A percentile compares a stretch with the other conserved stretches of the same genome.
Conservation (phyloP, 2,888 invertebrate genomes). For the Caenorhabditis zanzibari region DNA sequence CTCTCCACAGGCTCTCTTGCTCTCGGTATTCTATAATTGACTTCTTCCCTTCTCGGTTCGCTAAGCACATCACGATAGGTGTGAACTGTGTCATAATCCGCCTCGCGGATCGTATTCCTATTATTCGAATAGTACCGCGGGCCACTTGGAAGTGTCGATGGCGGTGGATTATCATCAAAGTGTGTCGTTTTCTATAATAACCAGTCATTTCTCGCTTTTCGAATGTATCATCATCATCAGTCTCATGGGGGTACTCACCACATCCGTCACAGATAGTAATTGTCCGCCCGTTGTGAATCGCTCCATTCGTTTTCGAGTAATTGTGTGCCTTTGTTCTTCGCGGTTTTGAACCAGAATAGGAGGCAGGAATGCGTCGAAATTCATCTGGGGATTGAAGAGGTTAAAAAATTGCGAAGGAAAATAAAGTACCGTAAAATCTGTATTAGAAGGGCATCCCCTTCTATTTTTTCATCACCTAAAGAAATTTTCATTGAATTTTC, state of each 20-base stretch:
- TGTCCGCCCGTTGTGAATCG: constrained; percentile 68
- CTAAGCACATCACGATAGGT: constrained; percentile 47
- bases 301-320: constrained; percentile 72
- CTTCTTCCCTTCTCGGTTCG: constrained; percentile 22
- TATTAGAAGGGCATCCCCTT: no score
- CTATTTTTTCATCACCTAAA: no score
- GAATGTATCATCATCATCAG: not conserved
- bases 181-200: constrained; percentile 67
- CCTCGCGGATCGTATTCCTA: constrained; percentile 55
- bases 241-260: constrained; percentile 48
- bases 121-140: constrained; percentile 55
- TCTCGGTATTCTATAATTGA: constrained; percentile 49
- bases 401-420: no score
- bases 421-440: no score
- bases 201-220: constrained; percentile 29
- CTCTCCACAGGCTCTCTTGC: constrained; percentile 35
- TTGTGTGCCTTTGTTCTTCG: constrained; percentile 58
- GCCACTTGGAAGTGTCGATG: constrained; percentile 21
- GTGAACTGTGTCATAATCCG: constrained; percentile 60
- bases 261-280: constrained; percentile 71
- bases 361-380: constrained; percentile 56
- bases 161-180: constrained; percentile 62
- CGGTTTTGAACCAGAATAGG: constrained; percentile 48
- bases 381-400: constrained; percentile 19
- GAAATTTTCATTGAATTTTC: no score